Conservation (phyloP, 1,140 invertebrate genomes). For the Vanessa tameamea region DNA sequence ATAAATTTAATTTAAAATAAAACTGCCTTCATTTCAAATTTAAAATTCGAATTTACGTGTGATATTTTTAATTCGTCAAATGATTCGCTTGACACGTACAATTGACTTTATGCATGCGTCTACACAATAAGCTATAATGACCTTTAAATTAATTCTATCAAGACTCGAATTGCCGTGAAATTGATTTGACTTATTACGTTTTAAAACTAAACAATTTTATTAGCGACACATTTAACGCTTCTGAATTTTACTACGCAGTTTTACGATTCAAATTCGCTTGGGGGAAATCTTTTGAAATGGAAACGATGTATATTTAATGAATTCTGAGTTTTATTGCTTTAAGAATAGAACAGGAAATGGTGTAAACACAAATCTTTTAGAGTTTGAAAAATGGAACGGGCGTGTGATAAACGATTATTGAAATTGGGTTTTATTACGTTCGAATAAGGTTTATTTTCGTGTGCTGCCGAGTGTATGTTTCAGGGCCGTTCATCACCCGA, state of each 20-base stretch:
- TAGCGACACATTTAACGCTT: conserved; percentile 25
- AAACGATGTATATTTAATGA: conserved; percentile 34
- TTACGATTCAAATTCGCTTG: conserved; percentile 44
- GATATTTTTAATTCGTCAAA: conserved; percentile 4
- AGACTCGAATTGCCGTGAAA: conserved; percentile 4
- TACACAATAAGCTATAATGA: not conserved
- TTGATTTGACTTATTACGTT: conserved; percentile 3
- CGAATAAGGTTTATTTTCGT: conserved; percentile 45
- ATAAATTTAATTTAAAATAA: not conserved
- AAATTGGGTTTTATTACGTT: conserved; percentile 38
- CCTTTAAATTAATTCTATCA: not conserved
- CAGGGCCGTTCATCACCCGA: conserved; percentile 66
- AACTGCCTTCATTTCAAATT: not conserved
- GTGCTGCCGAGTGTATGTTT: conserved; percentile 29
- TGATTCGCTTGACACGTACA: not conserved
- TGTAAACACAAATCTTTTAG: conserved; percentile 59
- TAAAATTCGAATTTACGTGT: not conserved
- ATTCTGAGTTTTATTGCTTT: conserved; percentile 62
- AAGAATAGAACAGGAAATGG: conserved; percentile 71
- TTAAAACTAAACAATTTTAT: conserved; percentile 17
- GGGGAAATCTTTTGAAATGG: conserved; percentile 43
- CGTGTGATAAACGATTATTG: not conserved
- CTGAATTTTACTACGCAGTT: conserved; percentile 38
- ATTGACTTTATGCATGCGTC: not conserved
- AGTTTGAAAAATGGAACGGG: conserved; percentile 51